Evolutionary conservation across 1,140 invertebrate genomes (phyloP).

Genomic region (Eueides isabella): DNA sequence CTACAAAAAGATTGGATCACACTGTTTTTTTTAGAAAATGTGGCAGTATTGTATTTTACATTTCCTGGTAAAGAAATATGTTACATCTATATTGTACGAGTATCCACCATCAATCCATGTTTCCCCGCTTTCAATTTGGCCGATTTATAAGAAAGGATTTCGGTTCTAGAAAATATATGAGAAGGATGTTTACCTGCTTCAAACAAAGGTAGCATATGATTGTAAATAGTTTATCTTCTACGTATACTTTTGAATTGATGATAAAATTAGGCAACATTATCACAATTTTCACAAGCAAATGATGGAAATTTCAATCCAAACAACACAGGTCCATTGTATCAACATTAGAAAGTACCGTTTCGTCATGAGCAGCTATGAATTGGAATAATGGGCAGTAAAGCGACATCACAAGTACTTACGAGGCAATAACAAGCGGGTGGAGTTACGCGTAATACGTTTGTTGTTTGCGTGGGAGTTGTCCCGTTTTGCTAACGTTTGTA

Average conservation of each 20-base stretch:
- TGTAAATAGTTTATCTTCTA: not conserved
- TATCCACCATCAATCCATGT: constrained; percentile 22
- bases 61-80: constrained; percentile 5
- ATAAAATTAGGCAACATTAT: not conserved
- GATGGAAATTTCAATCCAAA: constrained; percentile 7
- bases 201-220: not conserved
- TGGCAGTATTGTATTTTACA: not conserved
- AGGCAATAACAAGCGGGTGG: constrained; percentile 38
- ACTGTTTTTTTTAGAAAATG: not conserved
- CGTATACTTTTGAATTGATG: not conserved
- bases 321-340: constrained; percentile 24
- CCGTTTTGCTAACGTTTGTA: constrained; percentile 42
- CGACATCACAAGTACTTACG: constrained; percentile 51
- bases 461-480: constrained; percentile 58
- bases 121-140: constrained; percentile 5
- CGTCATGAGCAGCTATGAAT: constrained; percentile 47
- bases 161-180: not conserved
- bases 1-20: not conserved
- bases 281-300: not conserved
- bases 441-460: constrained; percentile 36
- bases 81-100: constrained; percentile 10
- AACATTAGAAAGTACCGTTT: constrained; percentile 45
- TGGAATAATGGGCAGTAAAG: constrained; percentile 57
- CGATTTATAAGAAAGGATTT: not conserved
- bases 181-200: not conserved